phyloP scores from a whole-genome alignment of 2,113 vertebrate genomes.

The Alligator sinensis region DNA sequence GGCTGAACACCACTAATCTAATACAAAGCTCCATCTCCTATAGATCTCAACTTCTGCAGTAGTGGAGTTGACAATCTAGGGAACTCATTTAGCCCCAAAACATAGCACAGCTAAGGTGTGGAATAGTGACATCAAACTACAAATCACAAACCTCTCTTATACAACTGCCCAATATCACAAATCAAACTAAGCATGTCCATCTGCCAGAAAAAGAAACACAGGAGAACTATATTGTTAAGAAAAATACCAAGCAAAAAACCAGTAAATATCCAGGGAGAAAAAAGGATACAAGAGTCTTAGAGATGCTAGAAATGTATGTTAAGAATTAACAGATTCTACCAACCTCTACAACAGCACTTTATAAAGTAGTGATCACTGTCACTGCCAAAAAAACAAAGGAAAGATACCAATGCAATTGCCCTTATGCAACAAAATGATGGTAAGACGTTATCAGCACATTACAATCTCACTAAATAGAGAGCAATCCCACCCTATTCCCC shows the following conservation, averaged over 20 bases:
- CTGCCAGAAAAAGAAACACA: not conserved
- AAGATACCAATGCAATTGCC: not conserved
- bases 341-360: not conserved
- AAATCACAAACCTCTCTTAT: not conserved
- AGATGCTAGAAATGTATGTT: not conserved
- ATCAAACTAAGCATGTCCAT: not conserved
- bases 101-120: rapidly evolving
- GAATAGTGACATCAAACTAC: not conserved
- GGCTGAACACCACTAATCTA: not conserved
- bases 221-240: not conserved
- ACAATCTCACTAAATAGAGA: not conserved
- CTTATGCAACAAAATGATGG: not conserved
- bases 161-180: not conserved
- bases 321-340: not conserved
- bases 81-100: rapidly evolving
- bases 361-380: not conserved
- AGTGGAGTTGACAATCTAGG: not conserved
- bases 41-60: not conserved
- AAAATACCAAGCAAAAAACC: not conserved
- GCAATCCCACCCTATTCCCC: not conserved
- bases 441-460: not conserved
- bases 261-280: not conserved
- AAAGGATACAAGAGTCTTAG: not conserved
- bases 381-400: not conserved
- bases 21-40: not conserved